Conservation (phyloP, 2,113 vertebrate genomes). For the Megaleporinus macrocephalus region DNA sequence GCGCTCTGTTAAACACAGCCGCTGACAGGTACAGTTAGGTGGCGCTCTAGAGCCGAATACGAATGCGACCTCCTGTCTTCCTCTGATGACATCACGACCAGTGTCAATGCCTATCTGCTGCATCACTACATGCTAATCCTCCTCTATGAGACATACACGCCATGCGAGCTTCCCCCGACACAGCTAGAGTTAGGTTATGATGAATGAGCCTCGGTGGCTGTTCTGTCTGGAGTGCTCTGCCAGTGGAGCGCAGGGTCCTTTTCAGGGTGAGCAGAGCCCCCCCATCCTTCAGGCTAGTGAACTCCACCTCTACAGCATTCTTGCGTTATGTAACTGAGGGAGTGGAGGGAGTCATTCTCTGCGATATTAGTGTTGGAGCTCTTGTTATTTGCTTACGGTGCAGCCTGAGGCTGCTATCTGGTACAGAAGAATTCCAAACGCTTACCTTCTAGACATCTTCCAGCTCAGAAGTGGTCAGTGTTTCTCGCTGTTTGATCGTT, state of each 20-base stretch:
- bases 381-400: neutral
- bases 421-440: neutral
- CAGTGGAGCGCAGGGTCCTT: neutral
- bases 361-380: neutral
- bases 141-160: no score
- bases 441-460: neutral
- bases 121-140: neutral
- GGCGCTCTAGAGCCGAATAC: neutral
- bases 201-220: neutral
- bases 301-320: neutral
- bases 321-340: neutral
- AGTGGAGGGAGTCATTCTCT: neutral
- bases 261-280: neutral
- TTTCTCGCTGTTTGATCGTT: no score
- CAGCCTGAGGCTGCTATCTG: neutral
- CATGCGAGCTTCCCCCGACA: neutral
- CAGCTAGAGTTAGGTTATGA: neutral
- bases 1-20: neutral
- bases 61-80: neutral
- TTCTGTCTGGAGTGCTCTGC: neutral
- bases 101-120: neutral
- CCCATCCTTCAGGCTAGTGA: neutral
- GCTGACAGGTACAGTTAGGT: neutral
- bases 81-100: neutral
- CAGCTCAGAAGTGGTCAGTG: no score